These are phyloP conservation scores for Drosophila serrata DNA, from an alignment of 1,140 invertebrate species.

Conservation along the genomic window DNA sequence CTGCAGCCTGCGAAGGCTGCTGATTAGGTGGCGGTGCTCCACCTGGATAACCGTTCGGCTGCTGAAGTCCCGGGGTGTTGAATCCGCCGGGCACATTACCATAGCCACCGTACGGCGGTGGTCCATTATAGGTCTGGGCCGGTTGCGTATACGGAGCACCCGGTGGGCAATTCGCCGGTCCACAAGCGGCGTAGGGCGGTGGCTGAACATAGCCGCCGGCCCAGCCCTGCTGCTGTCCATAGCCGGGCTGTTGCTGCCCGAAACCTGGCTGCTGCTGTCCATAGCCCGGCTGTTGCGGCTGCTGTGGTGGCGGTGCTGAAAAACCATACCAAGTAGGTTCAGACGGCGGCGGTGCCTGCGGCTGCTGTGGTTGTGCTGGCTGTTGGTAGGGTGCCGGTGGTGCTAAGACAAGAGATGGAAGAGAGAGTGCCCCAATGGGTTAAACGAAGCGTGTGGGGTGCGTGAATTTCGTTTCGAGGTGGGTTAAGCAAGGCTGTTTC, in stretches of 20 bases:
- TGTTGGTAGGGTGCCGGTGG: conserved; percentile 54
- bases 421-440: conserved; percentile 38
- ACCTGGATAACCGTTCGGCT: conserved; percentile 55
- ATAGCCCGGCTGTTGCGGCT: conserved; percentile 45
- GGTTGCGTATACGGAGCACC: conserved; percentile 53
- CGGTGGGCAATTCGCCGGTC: conserved; percentile 39
- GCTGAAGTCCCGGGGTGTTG: conserved; percentile 59
- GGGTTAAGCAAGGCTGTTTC: conserved; percentile 5
- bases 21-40: conserved; percentile 38
- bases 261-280: conserved; percentile 15
- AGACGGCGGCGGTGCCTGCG: conserved; percentile 42
- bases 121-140: conserved; percentile 51
- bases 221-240: conserved; percentile 48
- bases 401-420: conserved; percentile 49
- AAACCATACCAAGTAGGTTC: conserved; percentile 80
- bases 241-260: conserved; percentile 36
- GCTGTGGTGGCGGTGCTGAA: conserved; percentile 72
- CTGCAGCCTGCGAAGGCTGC: conserved; percentile 36
- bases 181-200: conserved; percentile 65
- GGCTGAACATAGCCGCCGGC: conserved; percentile 67
- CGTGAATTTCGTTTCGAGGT: conserved; percentile 18
- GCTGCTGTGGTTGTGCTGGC: conserved; percentile 40
- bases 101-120: conserved; percentile 53
- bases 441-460: conserved; percentile 42
- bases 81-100: conserved; percentile 67